phyloP scores from a whole-genome alignment of 1,140 invertebrate genomes.

The Drosophila athabasca region DNA sequence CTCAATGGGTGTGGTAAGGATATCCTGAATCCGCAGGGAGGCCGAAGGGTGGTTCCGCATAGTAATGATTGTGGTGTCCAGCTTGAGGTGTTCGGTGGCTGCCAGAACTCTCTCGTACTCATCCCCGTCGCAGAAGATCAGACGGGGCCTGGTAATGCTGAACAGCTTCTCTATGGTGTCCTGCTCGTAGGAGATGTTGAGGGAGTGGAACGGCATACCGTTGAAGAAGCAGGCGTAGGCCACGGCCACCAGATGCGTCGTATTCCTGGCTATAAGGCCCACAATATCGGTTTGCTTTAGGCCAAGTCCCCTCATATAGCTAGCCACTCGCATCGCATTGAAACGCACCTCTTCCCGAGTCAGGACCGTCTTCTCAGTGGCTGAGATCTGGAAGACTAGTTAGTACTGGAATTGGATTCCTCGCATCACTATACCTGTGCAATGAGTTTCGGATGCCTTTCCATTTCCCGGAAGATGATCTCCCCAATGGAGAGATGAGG shows the following conservation, averaged over 20 bases:
- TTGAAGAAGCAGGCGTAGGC: conserved; percentile 63
- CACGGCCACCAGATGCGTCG: conserved; percentile 43
- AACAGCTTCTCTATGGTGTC: conserved; percentile 31
- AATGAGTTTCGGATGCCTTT: conserved; percentile 20
- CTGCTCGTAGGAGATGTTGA: conserved; percentile 12
- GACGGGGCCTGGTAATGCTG: conserved; percentile 30
- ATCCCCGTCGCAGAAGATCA: conserved; percentile 52
- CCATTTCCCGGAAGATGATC: conserved; percentile 44
- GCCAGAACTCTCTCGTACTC: conserved; percentile 44
- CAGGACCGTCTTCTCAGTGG: conserved; percentile 21
- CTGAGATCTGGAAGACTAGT: conserved; percentile 24
- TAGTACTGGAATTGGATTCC: background rate
- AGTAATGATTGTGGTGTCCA: conserved; percentile 43
- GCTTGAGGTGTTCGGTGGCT: conserved; percentile 11
- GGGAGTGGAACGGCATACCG: conserved; percentile 42
- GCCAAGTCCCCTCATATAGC: conserved; percentile 10
- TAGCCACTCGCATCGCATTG: conserved; percentile 30
- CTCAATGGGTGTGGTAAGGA: conserved; percentile 42
- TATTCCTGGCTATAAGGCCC: conserved; percentile 53
- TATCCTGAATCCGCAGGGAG: conserved; percentile 22
- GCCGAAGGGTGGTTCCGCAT: conserved; percentile 37
- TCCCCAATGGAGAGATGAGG: conserved; percentile 38
- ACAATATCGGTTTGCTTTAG: conserved; percentile 38
- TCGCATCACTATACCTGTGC: conserved; percentile 19
- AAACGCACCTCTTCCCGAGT: conserved; percentile 27